These are phyloP conservation scores for Zophobas morio DNA, from an alignment of 1,140 invertebrate genomes.

Conservation along the genomic window DNA sequence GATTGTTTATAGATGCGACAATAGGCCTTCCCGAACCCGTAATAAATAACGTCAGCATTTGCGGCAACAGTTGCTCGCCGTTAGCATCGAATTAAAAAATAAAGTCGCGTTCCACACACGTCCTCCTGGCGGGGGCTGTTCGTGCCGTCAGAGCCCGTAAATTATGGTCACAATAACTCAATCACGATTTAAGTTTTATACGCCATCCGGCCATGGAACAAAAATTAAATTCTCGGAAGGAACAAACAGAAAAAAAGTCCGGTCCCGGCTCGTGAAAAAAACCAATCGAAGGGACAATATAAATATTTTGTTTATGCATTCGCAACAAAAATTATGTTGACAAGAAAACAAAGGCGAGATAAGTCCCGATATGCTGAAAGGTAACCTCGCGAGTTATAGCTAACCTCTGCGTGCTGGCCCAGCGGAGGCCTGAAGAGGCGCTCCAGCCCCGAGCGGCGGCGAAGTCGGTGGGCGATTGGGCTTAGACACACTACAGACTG, in stretches of 20 bases:
- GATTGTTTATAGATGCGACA: too few relatives aligned
- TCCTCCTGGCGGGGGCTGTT: not conserved
- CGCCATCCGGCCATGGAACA: slow-evolving; percentile 54
- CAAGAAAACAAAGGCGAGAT: slow-evolving; percentile 69
- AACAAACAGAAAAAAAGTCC: slow-evolving; percentile 52
- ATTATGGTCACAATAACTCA: slow-evolving; percentile 67
- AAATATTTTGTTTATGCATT: slow-evolving; percentile 69
- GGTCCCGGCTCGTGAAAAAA: slow-evolving; percentile 59
- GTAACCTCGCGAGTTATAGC: slow-evolving; percentile 67
- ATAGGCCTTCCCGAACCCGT: too few relatives aligned
- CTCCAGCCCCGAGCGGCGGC: not conserved
- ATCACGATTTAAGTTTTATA: slow-evolving; percentile 65
- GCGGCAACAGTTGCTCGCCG: not conserved
- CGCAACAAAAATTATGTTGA: slow-evolving; percentile 68
- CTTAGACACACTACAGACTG: slow-evolving; percentile 66
- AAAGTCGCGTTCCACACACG: slow-evolving; percentile 8
- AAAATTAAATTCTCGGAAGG: slow-evolving; percentile 66
- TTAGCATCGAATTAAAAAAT: not conserved
- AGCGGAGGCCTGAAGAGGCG: slow-evolving; percentile 16
- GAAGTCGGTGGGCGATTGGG: slow-evolving; percentile 56
- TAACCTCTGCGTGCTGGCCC: slow-evolving; percentile 60
- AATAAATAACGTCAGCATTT: too few relatives aligned
- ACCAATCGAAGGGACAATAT: slow-evolving; percentile 67
- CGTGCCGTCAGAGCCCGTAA: slow-evolving; percentile 60
- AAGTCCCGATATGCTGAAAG: slow-evolving; percentile 66